These are phyloP conservation scores for Malurus elegans DNA, from an alignment of 2,113 vertebrate species.

Conservation along the genomic window DNA sequence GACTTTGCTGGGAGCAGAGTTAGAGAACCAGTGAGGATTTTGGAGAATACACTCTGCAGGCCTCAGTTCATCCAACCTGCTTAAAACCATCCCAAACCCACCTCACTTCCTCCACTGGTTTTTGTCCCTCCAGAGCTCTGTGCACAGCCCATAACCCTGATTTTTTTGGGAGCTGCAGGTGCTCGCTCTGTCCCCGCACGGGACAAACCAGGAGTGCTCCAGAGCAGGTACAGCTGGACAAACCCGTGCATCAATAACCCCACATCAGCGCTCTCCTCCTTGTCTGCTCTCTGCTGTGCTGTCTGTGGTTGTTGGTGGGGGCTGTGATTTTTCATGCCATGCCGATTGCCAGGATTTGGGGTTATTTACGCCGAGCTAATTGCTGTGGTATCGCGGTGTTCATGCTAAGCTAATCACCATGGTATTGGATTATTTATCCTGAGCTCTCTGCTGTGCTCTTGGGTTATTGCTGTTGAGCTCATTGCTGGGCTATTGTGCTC, in stretches of 20 bases:
- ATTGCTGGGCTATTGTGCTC: conserved; percentile 28
- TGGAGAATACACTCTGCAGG: background rate
- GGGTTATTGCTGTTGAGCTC: conserved; percentile 38
- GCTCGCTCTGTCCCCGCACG: background rate
- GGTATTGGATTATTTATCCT: conserved; percentile 63
- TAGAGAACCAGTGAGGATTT: background rate
- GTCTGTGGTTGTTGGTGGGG: background rate
- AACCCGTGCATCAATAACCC: background rate
- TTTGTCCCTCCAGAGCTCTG: background rate
- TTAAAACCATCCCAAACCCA: background rate
- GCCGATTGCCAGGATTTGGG: conserved; percentile 30
- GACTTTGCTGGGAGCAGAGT: background rate
- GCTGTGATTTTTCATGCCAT: conserved; percentile 30
- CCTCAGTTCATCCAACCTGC: background rate
- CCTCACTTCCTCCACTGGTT: background rate
- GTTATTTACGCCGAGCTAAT: conserved; percentile 57
- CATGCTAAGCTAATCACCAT: conserved; percentile 60
- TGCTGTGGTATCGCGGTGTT: conserved; percentile 29
- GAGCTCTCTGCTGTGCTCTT: conserved; percentile 29
- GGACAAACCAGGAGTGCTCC: background rate
- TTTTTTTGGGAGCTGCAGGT: background rate
- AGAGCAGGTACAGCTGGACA: background rate
- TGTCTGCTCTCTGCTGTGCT: background rate
- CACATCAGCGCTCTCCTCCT: background rate
- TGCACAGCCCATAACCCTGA: background rate